Percentiles rank a stretch among this genome's conserved stretches.
Conservation (phyloP, 2,888 invertebrate species). For the Caenorhabditis plicata region DNA sequence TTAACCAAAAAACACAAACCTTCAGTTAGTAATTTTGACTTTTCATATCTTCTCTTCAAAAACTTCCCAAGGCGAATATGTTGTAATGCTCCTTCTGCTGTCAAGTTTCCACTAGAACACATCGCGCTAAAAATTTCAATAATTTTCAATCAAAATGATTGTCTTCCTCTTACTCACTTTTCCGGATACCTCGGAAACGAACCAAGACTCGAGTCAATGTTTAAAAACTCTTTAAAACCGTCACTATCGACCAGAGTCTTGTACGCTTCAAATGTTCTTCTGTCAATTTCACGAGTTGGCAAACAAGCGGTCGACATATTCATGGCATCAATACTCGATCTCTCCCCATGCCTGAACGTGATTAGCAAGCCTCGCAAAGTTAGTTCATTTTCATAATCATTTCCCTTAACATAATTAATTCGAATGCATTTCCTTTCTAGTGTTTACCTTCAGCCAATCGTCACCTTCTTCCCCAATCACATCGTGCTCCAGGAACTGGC, state of each 20-base stretch:
- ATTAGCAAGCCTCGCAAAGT: constrained; percentile 42
- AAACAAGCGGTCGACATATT: constrained; percentile 30
- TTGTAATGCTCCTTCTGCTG: constrained; percentile 80
- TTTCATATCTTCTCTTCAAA: constrained; percentile 68
- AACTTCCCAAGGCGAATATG: constrained; percentile 78
- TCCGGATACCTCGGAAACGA: constrained; percentile 30
- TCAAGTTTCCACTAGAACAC: constrained; percentile 73
- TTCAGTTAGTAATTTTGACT: constrained; percentile 31
- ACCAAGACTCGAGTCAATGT: constrained; percentile 27
- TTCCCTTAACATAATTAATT: constrained; percentile 8
- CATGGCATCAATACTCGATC: constrained; percentile 23
- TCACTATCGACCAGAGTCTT: constrained; percentile 30
- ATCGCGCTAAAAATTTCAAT: constrained; percentile 31
- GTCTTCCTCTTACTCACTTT: constrained; percentile 20
- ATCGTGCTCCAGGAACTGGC: constrained; percentile 53
- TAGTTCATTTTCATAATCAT: constrained; percentile 21
- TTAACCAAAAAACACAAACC: constrained; percentile 26
- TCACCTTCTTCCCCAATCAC: constrained; percentile 48
- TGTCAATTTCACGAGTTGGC: constrained; percentile 36
- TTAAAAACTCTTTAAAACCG: constrained; percentile 39
- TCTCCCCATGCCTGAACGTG: constrained; percentile 53
- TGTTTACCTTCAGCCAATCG: constrained; percentile 17
- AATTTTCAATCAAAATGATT: background rate
- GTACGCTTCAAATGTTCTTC: constrained; percentile 37
- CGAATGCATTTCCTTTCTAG: background rate